Evolutionary conservation across 2,113 vertebrate species (phyloP), one percentile per base, ranked within the genome.

Genomic region (Embiotoca jacksoni): DNA sequence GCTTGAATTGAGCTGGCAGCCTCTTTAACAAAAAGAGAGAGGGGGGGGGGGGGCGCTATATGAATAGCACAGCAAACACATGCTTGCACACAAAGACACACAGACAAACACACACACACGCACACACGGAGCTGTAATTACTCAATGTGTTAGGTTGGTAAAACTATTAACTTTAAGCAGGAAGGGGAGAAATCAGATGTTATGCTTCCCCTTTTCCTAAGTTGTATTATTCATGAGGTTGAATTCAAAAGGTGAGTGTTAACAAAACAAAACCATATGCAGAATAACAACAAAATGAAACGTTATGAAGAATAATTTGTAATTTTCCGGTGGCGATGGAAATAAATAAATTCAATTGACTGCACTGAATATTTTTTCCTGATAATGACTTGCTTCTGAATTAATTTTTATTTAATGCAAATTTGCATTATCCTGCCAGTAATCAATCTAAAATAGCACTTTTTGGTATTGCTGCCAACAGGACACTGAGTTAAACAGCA

Each of bases 381-480:
- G 75, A 75, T 87, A 75, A 83, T 83, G 50, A 32, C 64, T 66
- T 35, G 36, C 41, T 78, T 75, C 47, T 65, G 58, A 80, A 74
- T 81, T 76, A 53, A 78, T 82, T 87, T 72, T 37, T 49, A 76
- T 88, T 71, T 70, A 67, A 68, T 90, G 73, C 65, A 79, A 79
- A 90, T 90, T 44, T 70, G 41, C 58, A 61, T 68, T 52, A 78
- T 88, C 59, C 47, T 82, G 47, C 69, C 37, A 67, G 62, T 78
- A 83, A 86, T 88, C 82, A 82, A 76, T 78, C 62, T 78, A 72
- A 78, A 89, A 74, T 66, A 14, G 1, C 31, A 14, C 0, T 50
- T 81, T 68, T 59, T 58, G 56, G 10, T 65, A 32, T 39, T 11
- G 0, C 46, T 76, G 74, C 63, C 73, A 66, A 54, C n/a, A 31